Evolutionary conservation across 2,888 invertebrate genomes (phyloP).

Genomic region (Pollenia griseotomentosa): DNA sequence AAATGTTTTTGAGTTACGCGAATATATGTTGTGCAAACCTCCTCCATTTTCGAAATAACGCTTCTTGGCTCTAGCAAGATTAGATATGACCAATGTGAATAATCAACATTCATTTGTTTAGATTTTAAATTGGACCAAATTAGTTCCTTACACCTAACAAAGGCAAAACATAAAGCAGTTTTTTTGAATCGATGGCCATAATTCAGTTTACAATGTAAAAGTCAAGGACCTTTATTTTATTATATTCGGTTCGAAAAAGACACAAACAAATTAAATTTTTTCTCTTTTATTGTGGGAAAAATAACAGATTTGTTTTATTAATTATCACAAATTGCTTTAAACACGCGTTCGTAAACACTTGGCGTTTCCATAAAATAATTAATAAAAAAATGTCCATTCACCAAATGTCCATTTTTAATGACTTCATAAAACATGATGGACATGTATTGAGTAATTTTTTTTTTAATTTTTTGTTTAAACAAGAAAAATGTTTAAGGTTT

Average conservation of each 20-base stretch:
- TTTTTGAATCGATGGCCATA: no score
- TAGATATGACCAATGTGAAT: no score
- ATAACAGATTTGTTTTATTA: not conserved
- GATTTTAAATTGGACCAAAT: no score
- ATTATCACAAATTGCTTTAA: not conserved
- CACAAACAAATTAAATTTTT: not conserved
- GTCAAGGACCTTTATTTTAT: no score
- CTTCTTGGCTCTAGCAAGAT: no score
- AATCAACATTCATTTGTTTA: no score
- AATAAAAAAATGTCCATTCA: constrained; percentile 3
- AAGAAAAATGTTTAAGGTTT: not conserved
- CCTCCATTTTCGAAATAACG: no score
- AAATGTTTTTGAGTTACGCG: no score
- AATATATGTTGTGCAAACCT: no score
- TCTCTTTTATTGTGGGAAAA: not conserved
- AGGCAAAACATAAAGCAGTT: no score
- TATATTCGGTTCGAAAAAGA: not conserved
- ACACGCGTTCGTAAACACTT: not conserved
- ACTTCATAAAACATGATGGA: constrained; percentile 11
- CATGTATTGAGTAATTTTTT: constrained; percentile 30
- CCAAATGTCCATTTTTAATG: constrained; percentile 24
- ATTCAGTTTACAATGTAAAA: no score
- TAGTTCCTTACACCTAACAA: no score
- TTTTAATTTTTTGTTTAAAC: not conserved
- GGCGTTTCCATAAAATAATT: not conserved